These are phyloP conservation scores for Bolinopsis microptera DNA, from an alignment of 37 sponge, comb jelly and placozoan species.

Conservation along the genomic window DNA sequence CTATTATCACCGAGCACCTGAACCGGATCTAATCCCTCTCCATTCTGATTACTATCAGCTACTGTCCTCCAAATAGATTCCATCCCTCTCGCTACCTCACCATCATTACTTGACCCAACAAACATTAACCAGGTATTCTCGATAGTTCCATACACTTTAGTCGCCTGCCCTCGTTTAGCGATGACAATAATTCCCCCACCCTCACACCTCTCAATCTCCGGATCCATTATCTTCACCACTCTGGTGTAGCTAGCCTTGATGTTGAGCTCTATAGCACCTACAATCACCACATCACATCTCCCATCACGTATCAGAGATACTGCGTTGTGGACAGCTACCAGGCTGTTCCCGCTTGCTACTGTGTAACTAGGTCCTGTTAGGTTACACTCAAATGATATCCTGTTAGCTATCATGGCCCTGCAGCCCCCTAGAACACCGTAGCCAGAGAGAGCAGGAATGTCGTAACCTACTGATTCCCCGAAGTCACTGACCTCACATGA, in stretches of 20 bases:
- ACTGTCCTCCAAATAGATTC: background rate
- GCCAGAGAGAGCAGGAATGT: slow-evolving; percentile 17
- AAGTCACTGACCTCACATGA: slow-evolving; percentile 43
- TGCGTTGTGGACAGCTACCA: slow-evolving; percentile 31
- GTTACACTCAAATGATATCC: slow-evolving; percentile 53
- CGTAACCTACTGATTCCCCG: slow-evolving; percentile 65
- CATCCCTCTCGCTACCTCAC: background rate
- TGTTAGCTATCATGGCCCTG: slow-evolving; percentile 39
- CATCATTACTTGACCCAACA: background rate
- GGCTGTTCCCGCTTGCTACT: slow-evolving; percentile 50
- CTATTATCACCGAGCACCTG: slow-evolving; percentile 33
- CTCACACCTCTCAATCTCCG: background rate
- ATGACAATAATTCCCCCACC: slow-evolving; percentile 1
- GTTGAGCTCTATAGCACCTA: slow-evolving; percentile 7
- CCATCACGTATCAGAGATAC: background rate
- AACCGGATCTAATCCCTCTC: background rate
- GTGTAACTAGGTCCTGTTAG: slow-evolving; percentile 55
- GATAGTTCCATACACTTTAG: slow-evolving; percentile 4
- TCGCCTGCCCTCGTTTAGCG: background rate
- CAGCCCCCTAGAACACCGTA: slow-evolving; percentile 64
- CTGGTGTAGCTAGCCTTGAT: slow-evolving; percentile 4
- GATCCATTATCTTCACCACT: background rate
- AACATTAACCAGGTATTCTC: background rate
- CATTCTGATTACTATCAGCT: background rate
- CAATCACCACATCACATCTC: slow-evolving; percentile 30